Base-by-base conservation (phyloP, 2,113 vertebrate species). In the Lepus europaeus region DNA sequence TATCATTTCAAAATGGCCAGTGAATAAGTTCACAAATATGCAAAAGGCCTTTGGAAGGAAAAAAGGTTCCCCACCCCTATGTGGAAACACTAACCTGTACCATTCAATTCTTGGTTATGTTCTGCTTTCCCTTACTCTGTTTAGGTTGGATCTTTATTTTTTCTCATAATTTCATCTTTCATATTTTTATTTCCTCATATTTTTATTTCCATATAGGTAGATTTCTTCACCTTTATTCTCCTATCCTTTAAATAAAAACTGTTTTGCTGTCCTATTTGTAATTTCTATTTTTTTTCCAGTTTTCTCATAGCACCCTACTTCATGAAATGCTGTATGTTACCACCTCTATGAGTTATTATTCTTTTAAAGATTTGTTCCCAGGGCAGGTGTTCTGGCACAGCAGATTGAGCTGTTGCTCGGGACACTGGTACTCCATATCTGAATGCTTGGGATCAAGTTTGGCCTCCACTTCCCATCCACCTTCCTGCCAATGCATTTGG, bases 101-200 rank as follows among this genome's bases (percentile, higher is more conserved):
- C 9, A 16, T 56, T 31, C 31, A 74, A 77, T 53, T 90, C 14
- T 90, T 10, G 77, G n/a, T 36, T 77, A 39, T 11, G 5, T 69
- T 77, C 6, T 82, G 53, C 25, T 81, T 70, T 85, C 23, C 59
- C n/a, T n/a, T 56, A 39, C 64, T 85, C 49, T 93, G 7, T 84
- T 91, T 59, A 59, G 29, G 10, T 66, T 49, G 25, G 31, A 51
- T 0, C 6, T 20, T 93, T 80, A 25, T 73, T 70, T 59, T 80
- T 4, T 91, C 89, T 87, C 14, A 68, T 23, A 73, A 79, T 82
- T 83, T 53, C 36, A 79, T 95, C n/a, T 61, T 45, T 64, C 16
- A 17, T 8, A 25, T 66, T 74, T 87, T 90, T 23, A 61, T 70
- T 64, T 74, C 5, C 16, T 68, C n/a, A 49, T 73, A 23, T 87